Base-by-base conservation (phyloP, 2,888 invertebrate genomes). In the Eristalis tenax region DNA sequence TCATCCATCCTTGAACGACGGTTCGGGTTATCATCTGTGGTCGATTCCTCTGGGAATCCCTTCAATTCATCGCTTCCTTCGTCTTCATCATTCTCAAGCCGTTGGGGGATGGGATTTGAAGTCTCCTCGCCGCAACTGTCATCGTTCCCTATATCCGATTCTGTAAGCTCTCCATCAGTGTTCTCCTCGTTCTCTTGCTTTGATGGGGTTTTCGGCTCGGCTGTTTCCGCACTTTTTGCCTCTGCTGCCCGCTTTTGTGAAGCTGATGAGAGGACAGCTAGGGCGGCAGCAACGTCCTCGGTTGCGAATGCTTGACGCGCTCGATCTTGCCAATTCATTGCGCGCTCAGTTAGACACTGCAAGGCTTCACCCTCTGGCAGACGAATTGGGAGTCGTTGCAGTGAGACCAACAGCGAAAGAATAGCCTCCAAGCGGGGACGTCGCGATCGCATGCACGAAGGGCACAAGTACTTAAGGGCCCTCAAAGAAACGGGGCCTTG, bases 281-380 rank as follows among this genome's bases (percentile, higher is more conserved):
- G 91, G 2, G 96, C 96, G 2, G 94, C 93, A 71, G 95, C 95
- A 18, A 96, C 94, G 92, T 97, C 97, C 65, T 95, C 95, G 13
- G 95, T 95, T 35, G 94, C 94, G 13, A 96, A 93, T 5, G 95
- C 93, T 90, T 96, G 96, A 40, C 96, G 94, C 13, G 97, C 97
- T 28, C 96, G 94, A 94, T 97, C 97, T 94, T 98, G 98, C 98
- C 98, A 99, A 90, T 97, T 97, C 97, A 98, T 98, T 23, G 98
- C 98, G 80, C 98, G 95, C 93, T 99, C 98, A 0, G 98, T 98
- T 83, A 98, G 94, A 92, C 98, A 93, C 92, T 98, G 98, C 80
- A 99, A 94, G 0, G 98, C 98, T 92, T 98, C 98, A 80, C 98
- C 98, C 94, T 99, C 99, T 0, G 98, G 97, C 90, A 99, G 93